A percentile compares a stretch with the other conserved stretches of the same genome.
phyloP scores from a whole-genome alignment of 2,797 vertebrate genomes.

The Cyclura pinguis region DNA sequence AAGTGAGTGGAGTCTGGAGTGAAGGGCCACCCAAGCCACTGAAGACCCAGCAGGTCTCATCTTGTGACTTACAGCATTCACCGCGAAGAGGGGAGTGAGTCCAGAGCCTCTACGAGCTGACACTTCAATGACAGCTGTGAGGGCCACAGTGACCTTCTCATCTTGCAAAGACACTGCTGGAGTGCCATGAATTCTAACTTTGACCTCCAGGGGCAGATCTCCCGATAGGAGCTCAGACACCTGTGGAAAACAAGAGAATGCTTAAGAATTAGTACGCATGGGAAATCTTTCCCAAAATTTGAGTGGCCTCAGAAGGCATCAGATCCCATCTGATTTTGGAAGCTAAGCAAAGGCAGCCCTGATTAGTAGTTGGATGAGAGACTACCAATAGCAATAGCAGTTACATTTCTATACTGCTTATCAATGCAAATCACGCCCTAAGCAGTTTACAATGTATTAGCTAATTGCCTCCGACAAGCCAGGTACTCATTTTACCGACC shows the following conservation, averaged over 20 bases:
- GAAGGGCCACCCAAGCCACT: background rate
- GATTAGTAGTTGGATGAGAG: no score
- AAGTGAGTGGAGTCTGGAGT: no score
- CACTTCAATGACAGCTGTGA: conserved; percentile 43
- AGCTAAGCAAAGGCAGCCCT: no score
- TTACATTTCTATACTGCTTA: no score
- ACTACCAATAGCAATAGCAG: no score
- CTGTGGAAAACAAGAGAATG: conserved; percentile 1
- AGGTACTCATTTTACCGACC: no score
- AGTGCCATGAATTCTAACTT: background rate
- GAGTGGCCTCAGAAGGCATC: no score
- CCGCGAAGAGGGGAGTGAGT: conserved; percentile 59
- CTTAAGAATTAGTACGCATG: background rate
- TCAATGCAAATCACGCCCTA: no score
- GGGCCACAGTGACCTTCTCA: conserved; percentile 46
- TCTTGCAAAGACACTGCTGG: conserved; percentile 54
- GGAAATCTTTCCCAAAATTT: no score
- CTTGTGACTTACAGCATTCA: conserved; percentile 66
- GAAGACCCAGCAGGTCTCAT: background rate
- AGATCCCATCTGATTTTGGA: no score
- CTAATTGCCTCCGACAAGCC: no score
- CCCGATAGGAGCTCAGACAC: background rate
- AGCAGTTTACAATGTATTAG: no score
- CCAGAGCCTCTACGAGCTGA: background rate
- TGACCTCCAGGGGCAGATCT: conserved; percentile 62